Percentiles rank a stretch among this genome's conserved stretches.
These are phyloP conservation scores for Gymnopithys bicolor DNA, from an alignment of 2,797 vertebrate species.

Conservation along the genomic window DNA sequence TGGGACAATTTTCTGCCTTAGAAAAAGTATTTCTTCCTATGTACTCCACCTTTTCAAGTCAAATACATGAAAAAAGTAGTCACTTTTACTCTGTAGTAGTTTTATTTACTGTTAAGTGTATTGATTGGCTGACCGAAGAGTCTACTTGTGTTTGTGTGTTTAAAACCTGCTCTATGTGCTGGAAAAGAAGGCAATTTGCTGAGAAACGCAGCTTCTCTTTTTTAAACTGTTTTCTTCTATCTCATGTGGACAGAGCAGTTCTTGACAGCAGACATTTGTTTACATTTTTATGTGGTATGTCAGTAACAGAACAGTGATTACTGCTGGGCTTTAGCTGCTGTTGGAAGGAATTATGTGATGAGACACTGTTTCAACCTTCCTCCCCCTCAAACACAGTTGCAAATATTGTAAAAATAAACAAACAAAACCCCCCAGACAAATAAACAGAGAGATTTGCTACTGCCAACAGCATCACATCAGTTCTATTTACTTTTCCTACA, in stretches of 20 bases:
- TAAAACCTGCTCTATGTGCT: background rate
- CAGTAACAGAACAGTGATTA: constrained; percentile 4
- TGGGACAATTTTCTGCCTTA: background rate
- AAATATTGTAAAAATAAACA: constrained; percentile 39
- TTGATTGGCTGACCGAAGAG: background rate
- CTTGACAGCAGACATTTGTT: constrained; percentile 8
- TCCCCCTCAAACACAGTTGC: background rate
- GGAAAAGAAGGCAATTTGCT: background rate
- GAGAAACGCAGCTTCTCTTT: constrained; percentile 14
- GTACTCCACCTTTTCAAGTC: background rate
- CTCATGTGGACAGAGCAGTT: background rate
- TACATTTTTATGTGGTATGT: background rate
- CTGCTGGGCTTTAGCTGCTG: constrained; percentile 8
- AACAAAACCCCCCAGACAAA: background rate
- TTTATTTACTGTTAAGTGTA: constrained; percentile 9
- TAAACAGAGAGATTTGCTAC: background rate
- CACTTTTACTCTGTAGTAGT: background rate
- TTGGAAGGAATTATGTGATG: background rate
- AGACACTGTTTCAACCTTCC: constrained; percentile 16
- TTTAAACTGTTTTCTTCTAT: constrained; percentile 2
- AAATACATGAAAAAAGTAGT: background rate
- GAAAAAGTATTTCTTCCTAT: background rate
- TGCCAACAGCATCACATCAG: background rate
- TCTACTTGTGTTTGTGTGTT: background rate
- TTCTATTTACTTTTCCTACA: constrained; percentile 9